Conservation (phyloP, 2,888 invertebrate genomes). For the Syrista parreyssii region DNA sequence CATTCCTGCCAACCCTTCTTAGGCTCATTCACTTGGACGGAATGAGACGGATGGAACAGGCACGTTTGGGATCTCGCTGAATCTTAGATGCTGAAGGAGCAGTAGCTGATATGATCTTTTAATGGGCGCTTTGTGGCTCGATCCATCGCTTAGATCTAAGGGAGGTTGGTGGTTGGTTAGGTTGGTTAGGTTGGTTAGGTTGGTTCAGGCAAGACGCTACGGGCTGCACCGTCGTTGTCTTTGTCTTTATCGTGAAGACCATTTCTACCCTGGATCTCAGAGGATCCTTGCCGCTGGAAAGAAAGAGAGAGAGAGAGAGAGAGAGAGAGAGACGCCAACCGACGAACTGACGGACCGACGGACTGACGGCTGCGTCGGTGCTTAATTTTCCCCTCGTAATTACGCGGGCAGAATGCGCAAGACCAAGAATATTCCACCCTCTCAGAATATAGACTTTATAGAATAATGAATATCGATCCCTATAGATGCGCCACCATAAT, state of each 20-base stretch:
- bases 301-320: neutral
- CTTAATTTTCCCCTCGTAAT: slow-evolving; percentile 68
- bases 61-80: slow-evolving; percentile 34
- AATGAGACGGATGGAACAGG: slow-evolving; percentile 10
- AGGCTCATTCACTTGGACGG: no score
- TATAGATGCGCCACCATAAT: neutral
- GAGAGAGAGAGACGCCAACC: neutral
- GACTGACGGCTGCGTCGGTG: slow-evolving; percentile 65
- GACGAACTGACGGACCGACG: slow-evolving; percentile 49
- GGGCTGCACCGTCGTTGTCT: slow-evolving; percentile 29
- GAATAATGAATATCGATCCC: neutral
- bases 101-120: slow-evolving; percentile 65
- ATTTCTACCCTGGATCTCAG: slow-evolving; percentile 15
- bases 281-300: slow-evolving; percentile 3
- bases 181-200: no score
- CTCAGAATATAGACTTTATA: neutral
- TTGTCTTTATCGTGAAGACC: slow-evolving; percentile 48
- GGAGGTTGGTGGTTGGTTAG: slow-evolving; percentile 43
- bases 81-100: slow-evolving; percentile 46
- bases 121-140: slow-evolving; percentile 65
- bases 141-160: slow-evolving; percentile 63
- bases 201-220: no score
- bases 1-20: no score
- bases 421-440: slow-evolving; percentile 31
- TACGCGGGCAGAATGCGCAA: slow-evolving; percentile 57